Evolutionary conservation across 2,113 vertebrate species (phyloP).

Genomic region (Saccopteryx leptura): DNA sequence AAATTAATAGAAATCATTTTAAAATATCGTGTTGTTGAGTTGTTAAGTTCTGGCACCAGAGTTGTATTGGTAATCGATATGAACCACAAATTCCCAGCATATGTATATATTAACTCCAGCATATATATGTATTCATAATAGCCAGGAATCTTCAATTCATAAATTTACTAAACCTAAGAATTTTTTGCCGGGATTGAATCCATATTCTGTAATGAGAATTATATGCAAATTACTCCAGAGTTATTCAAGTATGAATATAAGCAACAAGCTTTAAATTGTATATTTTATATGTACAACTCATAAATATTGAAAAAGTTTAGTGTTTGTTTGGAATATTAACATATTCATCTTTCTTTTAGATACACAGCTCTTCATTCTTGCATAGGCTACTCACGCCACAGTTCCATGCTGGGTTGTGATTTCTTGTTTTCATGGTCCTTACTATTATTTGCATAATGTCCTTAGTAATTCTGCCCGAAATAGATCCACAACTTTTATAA

Average conservation of each 20-base stretch:
- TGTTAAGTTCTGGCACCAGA: background rate
- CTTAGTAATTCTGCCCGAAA: background rate
- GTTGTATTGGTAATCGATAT: background rate
- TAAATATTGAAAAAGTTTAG: conserved; percentile 43
- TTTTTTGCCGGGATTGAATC: conserved; percentile 51
- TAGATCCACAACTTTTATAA: background rate
- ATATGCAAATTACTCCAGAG: conserved; percentile 21
- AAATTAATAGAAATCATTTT: background rate
- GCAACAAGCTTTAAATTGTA: conserved; percentile 36
- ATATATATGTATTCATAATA: background rate
- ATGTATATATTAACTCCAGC: background rate
- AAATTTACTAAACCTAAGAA: background rate
- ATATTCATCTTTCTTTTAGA: background rate
- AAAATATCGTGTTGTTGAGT: background rate
- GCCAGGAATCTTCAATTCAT: conserved; percentile 4
- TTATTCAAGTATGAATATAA: conserved; percentile 44
- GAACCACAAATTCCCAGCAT: background rate
- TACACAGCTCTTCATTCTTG: background rate
- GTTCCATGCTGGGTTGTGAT: background rate
- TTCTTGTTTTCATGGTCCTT: background rate
- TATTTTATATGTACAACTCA: background rate
- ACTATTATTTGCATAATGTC: background rate
- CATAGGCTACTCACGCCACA: background rate
- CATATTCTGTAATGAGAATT: conserved; percentile 18
- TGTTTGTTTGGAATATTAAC: conserved; percentile 57